Evolutionary conservation across 1,140 invertebrate species (phyloP).

Genomic region (Drosophila nebulosa): DNA sequence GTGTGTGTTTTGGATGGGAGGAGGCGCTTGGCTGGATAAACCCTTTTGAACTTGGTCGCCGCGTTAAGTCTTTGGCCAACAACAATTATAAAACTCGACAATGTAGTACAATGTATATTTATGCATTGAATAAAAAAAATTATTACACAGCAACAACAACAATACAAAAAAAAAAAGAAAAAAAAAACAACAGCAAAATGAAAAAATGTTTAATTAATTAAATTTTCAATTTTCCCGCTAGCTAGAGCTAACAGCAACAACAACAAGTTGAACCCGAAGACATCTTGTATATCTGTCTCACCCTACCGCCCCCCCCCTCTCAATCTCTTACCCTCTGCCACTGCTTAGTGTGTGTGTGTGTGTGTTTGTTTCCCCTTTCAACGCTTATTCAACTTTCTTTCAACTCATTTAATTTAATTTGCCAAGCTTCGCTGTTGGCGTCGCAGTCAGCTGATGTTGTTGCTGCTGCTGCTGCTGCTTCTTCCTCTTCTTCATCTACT

Average conservation of each 20-base stretch:
- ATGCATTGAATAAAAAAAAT: conserved; percentile 71
- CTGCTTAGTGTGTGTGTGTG: conserved; percentile 33
- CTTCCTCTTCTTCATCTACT: background rate
- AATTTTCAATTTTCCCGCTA: conserved; percentile 74
- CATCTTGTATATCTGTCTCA: conserved; percentile 6
- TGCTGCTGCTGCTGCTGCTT: conserved; percentile 4
- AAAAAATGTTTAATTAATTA: conserved; percentile 80
- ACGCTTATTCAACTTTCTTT: conserved; percentile 78
- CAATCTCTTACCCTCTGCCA: background rate
- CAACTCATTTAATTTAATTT: conserved; percentile 80
- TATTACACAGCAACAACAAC: conserved; percentile 32
- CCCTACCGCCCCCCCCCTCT: background rate
- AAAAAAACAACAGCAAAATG: conserved; percentile 15
- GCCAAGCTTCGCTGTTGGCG: conserved; percentile 59
- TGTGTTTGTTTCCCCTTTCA: background rate
- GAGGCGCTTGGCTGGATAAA: background rate
- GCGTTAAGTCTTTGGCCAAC: conserved; percentile 7
- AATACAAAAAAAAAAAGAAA: too few relatives aligned
- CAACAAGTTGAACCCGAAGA: conserved; percentile 16
- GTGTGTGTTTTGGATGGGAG: background rate
- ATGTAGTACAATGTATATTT: conserved; percentile 56
- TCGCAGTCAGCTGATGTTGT: background rate
- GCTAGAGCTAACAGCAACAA: conserved; percentile 24
- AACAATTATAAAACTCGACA: conserved; percentile 63
- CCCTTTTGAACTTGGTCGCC: background rate